Evolutionary conservation across 2,888 invertebrate genomes (phyloP).

Genomic region (Drosophila meridionalis): DNA sequence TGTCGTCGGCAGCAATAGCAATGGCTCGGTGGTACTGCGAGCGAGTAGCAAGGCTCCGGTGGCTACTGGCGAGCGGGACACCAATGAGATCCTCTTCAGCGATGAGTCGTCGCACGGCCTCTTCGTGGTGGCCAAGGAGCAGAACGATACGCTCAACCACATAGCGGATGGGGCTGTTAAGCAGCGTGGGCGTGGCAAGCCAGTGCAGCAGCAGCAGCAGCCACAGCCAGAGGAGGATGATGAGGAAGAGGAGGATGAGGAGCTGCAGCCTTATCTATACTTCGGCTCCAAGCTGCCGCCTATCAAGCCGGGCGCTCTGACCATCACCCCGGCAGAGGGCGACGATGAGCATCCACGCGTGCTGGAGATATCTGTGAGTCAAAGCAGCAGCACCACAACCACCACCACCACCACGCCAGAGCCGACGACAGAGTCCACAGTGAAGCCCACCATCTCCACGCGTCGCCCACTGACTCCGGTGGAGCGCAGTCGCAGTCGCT

Average conservation of each 20-base stretch:
- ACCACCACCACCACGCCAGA: slow-evolving; percentile 44
- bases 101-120: slow-evolving; percentile 85
- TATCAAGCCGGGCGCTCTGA: slow-evolving; percentile 81
- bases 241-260: slow-evolving; percentile 81
- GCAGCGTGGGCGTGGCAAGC: slow-evolving; percentile 67
- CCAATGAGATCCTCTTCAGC: slow-evolving; percentile 85
- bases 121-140: slow-evolving; percentile 84
- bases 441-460: slow-evolving; percentile 57
- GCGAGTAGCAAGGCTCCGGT: slow-evolving; percentile 20
- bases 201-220: slow-evolving; percentile 59
- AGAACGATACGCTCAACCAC: slow-evolving; percentile 83
- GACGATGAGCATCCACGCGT: slow-evolving; percentile 86
- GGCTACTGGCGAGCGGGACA: slow-evolving; percentile 78
- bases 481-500: slow-evolving; percentile 77
- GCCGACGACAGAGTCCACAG: slow-evolving; percentile 44
- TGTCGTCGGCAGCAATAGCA: slow-evolving; percentile 36
- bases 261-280: slow-evolving; percentile 89
- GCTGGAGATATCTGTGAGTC: slow-evolving; percentile 87
- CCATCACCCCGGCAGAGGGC: slow-evolving; percentile 83
- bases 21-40: slow-evolving; percentile 57
- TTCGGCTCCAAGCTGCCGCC: slow-evolving; percentile 89
- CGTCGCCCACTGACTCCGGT: slow-evolving; percentile 70
- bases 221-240: slow-evolving; percentile 64
- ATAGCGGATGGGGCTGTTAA: slow-evolving; percentile 75
- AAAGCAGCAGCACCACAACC: slow-evolving; percentile 37